Percentiles rank a stretch among this genome's conserved stretches.
phyloP scores from a whole-genome alignment of 2,113 vertebrate species.

The Lagopus muta region DNA sequence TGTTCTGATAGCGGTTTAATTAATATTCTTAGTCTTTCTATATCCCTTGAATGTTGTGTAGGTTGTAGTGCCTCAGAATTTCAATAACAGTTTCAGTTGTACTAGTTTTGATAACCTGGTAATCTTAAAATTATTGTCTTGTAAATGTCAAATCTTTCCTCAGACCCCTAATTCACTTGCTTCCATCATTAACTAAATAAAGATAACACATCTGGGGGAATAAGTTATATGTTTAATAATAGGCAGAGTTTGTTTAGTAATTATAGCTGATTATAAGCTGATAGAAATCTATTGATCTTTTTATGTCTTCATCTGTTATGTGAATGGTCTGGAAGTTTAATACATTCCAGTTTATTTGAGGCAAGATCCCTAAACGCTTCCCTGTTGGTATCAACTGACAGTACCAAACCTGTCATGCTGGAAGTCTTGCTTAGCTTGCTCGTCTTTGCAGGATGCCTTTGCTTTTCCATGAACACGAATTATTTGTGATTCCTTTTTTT shows the following conservation, averaged over 20 bases:
- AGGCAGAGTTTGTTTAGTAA: not conserved
- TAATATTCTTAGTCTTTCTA: not conserved
- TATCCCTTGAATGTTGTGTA: not conserved
- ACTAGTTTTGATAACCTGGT: not conserved
- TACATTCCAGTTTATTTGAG: not conserved
- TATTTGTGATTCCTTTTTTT: not conserved
- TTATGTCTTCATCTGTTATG: not conserved
- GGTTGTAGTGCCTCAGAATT: not conserved
- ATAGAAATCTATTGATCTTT: not conserved
- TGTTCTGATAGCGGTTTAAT: not conserved
- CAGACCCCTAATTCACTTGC: not conserved
- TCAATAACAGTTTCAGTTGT: not conserved
- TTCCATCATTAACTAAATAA: not conserved
- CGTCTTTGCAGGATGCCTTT: not conserved
- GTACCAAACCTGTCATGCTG: not conserved
- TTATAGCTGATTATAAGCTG: not conserved
- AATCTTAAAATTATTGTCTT: not conserved
- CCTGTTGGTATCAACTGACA: not conserved
- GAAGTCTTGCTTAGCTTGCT: not conserved
- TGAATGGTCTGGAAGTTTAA: not conserved
- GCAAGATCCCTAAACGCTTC: not conserved
- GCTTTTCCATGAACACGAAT: not conserved
- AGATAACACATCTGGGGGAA: not conserved
- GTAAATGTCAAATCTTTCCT: not conserved
- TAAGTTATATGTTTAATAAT: not conserved